These are phyloP conservation scores for Carcina quercana DNA, from an alignment of 2,888 invertebrate species.

Conservation along the genomic window DNA sequence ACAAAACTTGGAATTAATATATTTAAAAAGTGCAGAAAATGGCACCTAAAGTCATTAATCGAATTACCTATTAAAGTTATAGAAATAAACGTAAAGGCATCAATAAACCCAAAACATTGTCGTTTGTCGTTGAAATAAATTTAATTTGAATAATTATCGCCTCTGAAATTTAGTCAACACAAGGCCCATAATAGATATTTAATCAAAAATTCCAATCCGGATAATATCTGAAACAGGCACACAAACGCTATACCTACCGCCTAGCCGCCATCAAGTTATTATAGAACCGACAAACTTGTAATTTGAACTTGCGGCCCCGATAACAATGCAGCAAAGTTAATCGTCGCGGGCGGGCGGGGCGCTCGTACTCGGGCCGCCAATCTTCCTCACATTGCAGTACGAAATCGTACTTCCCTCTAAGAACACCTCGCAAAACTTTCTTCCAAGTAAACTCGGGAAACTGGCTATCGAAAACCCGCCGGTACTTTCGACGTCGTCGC, in stretches of 20 bases:
- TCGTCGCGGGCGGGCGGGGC: slow-evolving; percentile 41
- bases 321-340: slow-evolving; percentile 63
- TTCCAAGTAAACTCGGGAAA: slow-evolving; percentile 63
- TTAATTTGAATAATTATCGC: too few relatives aligned
- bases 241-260: slow-evolving; percentile 31
- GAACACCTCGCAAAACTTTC: slow-evolving; percentile 70
- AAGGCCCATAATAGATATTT: too few relatives aligned
- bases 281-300: slow-evolving; percentile 51
- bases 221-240: slow-evolving; percentile 32
- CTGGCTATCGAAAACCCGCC: slow-evolving; percentile 34
- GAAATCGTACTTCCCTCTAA: slow-evolving; percentile 68
- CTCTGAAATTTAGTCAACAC: too few relatives aligned
- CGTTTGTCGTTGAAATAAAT: too few relatives aligned
- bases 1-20: too few relatives aligned
- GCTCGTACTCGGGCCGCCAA: slow-evolving; percentile 46
- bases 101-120: too few relatives aligned
- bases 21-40: too few relatives aligned
- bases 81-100: too few relatives aligned
- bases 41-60: too few relatives aligned
- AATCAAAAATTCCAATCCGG: too few relatives aligned
- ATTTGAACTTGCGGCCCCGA: slow-evolving; percentile 52
- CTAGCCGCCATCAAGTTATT: slow-evolving; percentile 43
- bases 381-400: slow-evolving; percentile 64
- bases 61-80: too few relatives aligned
- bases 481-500: slow-evolving; percentile 25